These are phyloP conservation scores for Rutilus rutilus DNA, from an alignment of 2,113 vertebrate genomes.

Conservation along the genomic window DNA sequence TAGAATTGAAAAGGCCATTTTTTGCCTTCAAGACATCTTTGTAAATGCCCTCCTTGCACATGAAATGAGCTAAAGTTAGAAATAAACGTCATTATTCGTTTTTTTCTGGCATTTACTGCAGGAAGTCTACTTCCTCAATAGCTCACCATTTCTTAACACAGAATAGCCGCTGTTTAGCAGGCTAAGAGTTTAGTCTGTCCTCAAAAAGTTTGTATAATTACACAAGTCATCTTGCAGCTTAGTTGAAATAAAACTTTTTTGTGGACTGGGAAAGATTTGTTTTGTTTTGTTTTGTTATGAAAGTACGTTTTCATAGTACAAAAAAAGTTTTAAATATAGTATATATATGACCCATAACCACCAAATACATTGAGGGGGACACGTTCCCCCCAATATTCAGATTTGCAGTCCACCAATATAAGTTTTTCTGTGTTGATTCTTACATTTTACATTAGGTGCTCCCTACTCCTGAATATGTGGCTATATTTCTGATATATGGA, in stretches of 20 bases:
- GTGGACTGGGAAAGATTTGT: neutral
- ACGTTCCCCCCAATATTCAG: neutral
- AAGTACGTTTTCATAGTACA: neutral
- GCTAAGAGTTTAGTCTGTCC: neutral
- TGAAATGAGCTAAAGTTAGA: neutral
- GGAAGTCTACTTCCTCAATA: neutral
- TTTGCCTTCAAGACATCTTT: neutral
- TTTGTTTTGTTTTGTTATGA: neutral
- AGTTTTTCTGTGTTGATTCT: neutral
- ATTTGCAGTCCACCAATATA: neutral
- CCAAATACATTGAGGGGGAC: neutral
- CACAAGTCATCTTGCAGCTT: neutral
- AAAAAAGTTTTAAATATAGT: neutral
- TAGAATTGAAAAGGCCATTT: neutral
- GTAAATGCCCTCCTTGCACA: neutral
- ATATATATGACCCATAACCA: neutral
- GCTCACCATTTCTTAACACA: neutral
- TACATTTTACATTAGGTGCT: neutral
- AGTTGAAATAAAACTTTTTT: neutral
- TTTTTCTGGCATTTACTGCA: neutral
- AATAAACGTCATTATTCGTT: neutral
- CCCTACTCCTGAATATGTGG: neutral
- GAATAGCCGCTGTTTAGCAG: neutral
- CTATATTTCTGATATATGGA: conserved; percentile 4
- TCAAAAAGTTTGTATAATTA: neutral